Conservation (phyloP, 2,888 invertebrate species). For the Heliconius cydno region DNA sequence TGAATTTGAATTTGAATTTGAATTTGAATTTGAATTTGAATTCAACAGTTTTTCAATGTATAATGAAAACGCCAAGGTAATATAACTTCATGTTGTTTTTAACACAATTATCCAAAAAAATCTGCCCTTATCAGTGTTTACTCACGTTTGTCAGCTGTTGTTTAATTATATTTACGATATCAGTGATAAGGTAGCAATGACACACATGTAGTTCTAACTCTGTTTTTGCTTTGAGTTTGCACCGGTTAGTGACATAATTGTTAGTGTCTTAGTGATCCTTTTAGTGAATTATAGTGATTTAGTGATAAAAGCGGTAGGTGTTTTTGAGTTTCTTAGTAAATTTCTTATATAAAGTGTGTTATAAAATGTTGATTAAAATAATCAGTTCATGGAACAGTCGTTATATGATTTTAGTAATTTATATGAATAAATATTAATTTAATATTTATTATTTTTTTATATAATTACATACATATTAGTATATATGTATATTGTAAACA, state of each 20-base stretch:
- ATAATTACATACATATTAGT: not conserved
- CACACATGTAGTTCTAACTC: conserved; percentile 43
- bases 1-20: no score
- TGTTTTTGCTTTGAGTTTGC: conserved; percentile 12
- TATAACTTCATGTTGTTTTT: not conserved
- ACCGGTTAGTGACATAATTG: conserved; percentile 2
- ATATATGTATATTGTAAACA: conserved; percentile 10
- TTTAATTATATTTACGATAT: conserved; percentile 51
- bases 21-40: no score
- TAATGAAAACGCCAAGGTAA: not conserved
- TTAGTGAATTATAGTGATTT: not conserved
- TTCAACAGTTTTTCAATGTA: not conserved
- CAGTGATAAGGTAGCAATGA: conserved; percentile 50
- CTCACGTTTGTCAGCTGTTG: conserved; percentile 36
- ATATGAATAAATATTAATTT: not conserved
- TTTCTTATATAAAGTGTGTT: not conserved
- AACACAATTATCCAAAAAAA: conserved; percentile 26
- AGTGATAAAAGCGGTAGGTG: not conserved
- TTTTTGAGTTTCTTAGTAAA: not conserved
- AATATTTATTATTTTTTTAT: not conserved
- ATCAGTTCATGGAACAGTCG: not conserved
- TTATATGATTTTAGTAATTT: not conserved
- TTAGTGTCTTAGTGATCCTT: conserved; percentile 16
- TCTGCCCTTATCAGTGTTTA: conserved; percentile 30
- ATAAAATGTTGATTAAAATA: not conserved